These are phyloP conservation scores for Mesembrinibis cayennensis DNA, from an alignment of 2,113 vertebrate genomes.

Conservation along the genomic window DNA sequence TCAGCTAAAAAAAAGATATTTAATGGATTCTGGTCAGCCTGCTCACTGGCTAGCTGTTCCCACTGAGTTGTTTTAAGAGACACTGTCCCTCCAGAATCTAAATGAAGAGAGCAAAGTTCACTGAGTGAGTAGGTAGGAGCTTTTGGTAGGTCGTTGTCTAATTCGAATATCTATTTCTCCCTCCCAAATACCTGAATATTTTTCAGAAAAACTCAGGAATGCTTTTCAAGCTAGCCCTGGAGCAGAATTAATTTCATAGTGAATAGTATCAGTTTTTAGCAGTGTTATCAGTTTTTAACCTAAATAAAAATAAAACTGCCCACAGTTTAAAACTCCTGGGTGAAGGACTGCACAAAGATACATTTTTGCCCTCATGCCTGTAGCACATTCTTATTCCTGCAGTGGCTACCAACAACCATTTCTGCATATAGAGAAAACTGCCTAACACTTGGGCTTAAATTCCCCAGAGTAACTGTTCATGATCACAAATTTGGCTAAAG, in stretches of 20 bases:
- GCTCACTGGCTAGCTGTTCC: not conserved
- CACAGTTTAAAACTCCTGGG: not conserved
- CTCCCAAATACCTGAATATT: not conserved
- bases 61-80: not conserved
- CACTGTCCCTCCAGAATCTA: not conserved
- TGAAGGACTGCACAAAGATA: not conserved
- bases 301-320: not conserved
- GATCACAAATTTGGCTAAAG: constrained; percentile 80
- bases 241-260: not conserved
- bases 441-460: constrained; percentile 60
- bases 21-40: not conserved
- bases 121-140: not conserved
- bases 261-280: not conserved
- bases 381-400: not conserved
- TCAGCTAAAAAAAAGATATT: not conserved
- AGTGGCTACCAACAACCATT: not conserved
- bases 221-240: not conserved
- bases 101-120: not conserved
- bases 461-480: constrained; percentile 75
- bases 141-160: not conserved
- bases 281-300: not conserved
- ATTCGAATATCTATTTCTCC: not conserved
- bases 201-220: not conserved
- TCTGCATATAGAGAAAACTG: not conserved
- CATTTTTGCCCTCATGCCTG: not conserved